Conservation (phyloP, 2,113 vertebrate genomes). For the Oxyura jamaicensis region DNA sequence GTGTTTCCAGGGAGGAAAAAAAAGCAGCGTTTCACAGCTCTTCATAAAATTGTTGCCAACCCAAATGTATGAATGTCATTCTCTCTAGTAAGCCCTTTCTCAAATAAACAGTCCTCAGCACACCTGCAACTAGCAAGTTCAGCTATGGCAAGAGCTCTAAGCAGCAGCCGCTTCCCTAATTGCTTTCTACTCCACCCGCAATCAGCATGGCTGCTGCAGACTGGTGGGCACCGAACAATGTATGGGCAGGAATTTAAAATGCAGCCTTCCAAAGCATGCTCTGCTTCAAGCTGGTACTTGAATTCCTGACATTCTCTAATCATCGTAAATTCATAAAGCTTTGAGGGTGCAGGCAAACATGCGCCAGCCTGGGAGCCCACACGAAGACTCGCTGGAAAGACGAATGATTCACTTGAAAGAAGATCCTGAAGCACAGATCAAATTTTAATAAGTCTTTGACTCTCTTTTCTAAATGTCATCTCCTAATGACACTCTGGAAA, state of each 20-base stretch:
- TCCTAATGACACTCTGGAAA: neutral
- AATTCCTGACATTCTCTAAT: neutral
- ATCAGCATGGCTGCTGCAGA: neutral
- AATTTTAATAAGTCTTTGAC: constrained; percentile 12
- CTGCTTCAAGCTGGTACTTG: neutral
- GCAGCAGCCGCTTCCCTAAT: constrained; percentile 50
- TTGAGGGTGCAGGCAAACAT: neutral
- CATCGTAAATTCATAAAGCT: neutral
- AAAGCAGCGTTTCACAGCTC: neutral
- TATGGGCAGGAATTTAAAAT: neutral
- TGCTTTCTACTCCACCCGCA: constrained; percentile 2
- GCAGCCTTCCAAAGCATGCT: neutral
- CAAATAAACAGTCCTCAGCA: constrained; percentile 35
- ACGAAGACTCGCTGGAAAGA: neutral
- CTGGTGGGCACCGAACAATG: neutral
- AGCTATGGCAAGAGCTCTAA: neutral
- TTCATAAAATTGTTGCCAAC: neutral
- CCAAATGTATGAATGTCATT: neutral
- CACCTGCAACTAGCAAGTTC: neutral
- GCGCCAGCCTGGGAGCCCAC: neutral
- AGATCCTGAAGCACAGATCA: constrained; percentile 7
- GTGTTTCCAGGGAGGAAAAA: neutral
- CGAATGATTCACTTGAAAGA: neutral
- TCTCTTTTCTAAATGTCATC: constrained; percentile 36
- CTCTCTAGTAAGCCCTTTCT: neutral